These are phyloP conservation scores for Drosophila aldrichi DNA, from an alignment of 2,888 invertebrate species.

Conservation along the genomic window DNA sequence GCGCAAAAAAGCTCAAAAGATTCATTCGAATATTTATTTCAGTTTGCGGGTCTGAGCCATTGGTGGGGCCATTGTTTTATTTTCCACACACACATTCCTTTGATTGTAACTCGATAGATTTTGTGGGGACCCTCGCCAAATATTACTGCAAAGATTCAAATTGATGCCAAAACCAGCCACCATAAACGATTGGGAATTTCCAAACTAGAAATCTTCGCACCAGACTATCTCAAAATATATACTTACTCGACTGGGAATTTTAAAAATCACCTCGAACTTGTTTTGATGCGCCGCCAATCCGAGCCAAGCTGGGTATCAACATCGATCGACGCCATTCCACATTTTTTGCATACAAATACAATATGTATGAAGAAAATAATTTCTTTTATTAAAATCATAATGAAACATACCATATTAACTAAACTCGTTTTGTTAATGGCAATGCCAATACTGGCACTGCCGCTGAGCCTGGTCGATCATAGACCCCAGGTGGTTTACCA, in stretches of 20 bases:
- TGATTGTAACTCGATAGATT: slow-evolving; percentile 62
- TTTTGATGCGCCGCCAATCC: slow-evolving; percentile 59
- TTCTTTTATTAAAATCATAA: slow-evolving; percentile 53
- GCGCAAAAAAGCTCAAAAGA: slow-evolving; percentile 40
- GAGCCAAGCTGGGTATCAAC: slow-evolving; percentile 33
- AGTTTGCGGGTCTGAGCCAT: slow-evolving; percentile 26
- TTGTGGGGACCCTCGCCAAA: slow-evolving; percentile 29
- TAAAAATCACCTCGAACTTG: slow-evolving; percentile 62
- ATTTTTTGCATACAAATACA: slow-evolving; percentile 49
- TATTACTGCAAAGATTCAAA: slow-evolving; percentile 21
- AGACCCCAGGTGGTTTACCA: slow-evolving; percentile 18
- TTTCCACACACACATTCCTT: slow-evolving; percentile 50
- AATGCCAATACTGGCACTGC: slow-evolving; percentile 16
- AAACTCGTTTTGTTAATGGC: slow-evolving; percentile 30
- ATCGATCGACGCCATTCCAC: slow-evolving; percentile 38
- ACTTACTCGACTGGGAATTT: slow-evolving; percentile 57
- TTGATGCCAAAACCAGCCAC: slow-evolving; percentile 52
- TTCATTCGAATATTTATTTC: slow-evolving; percentile 63
- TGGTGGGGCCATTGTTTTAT: slow-evolving; percentile 57
- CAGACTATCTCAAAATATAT: slow-evolving; percentile 51
- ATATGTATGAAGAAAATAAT: slow-evolving; percentile 54
- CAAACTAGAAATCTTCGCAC: slow-evolving; percentile 68
- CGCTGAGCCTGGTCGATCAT: slow-evolving; percentile 30
- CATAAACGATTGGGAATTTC: slow-evolving; percentile 75
- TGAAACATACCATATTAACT: slow-evolving; percentile 28